Conservation (phyloP, 1,140 invertebrate genomes). For the Homarus americanus region DNA sequence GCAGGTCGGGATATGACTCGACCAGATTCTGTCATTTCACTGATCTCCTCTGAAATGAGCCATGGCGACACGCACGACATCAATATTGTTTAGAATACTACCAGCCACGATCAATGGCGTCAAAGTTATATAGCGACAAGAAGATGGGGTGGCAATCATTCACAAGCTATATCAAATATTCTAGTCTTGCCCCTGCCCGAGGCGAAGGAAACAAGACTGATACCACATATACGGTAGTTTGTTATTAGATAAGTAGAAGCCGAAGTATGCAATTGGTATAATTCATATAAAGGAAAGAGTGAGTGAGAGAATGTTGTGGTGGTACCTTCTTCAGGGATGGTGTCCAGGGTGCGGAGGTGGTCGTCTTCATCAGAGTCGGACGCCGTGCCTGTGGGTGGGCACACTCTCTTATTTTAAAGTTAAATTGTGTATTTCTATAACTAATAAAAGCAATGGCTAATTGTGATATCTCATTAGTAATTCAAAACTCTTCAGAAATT, state of each 20-base stretch:
- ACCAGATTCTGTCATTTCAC: conserved; percentile 72
- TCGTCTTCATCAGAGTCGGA: conserved; percentile 71
- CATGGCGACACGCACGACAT: not conserved
- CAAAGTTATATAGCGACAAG: not conserved
- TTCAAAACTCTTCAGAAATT: too few species aligned
- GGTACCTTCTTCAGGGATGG: conserved; percentile 74
- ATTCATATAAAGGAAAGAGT: too few species aligned
- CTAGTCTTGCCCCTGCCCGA: not conserved
- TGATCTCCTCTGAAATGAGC: conserved; percentile 71
- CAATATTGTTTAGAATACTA: not conserved
- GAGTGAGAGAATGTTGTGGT: too few species aligned
- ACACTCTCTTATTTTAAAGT: too few species aligned
- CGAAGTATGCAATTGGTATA: too few species aligned
- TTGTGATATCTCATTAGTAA: too few species aligned
- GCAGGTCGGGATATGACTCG: conserved; percentile 51
- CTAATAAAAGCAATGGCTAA: too few species aligned
- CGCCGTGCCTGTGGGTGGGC: conserved; percentile 1
- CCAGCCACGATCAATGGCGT: not conserved
- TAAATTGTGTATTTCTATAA: too few species aligned
- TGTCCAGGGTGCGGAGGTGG: conserved; percentile 64
- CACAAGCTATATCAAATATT: not conserved
- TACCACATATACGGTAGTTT: too few species aligned
- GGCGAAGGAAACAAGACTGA: not conserved
- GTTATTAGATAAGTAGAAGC: too few species aligned
- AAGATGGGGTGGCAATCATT: not conserved